phyloP scores from a whole-genome alignment of 2,113 vertebrate species.

The Chionis minor region DNA sequence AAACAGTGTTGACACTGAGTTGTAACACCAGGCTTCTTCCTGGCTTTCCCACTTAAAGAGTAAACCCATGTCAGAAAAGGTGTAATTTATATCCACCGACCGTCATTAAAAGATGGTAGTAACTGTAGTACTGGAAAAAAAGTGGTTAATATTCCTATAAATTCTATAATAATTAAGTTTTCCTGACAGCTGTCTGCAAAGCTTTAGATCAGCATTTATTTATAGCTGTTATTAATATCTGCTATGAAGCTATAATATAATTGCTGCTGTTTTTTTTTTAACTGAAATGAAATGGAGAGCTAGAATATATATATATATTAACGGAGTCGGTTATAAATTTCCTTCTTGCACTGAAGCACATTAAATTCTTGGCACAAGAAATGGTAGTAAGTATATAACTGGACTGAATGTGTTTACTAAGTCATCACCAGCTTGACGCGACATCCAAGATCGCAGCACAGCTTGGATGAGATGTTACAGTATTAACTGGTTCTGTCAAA shows the following conservation, averaged over 20 bases:
- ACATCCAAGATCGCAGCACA: neutral
- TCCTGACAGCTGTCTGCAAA: constrained; percentile 3
- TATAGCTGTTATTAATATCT: constrained; percentile 18
- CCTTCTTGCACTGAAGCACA: constrained; percentile 63
- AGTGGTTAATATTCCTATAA: neutral
- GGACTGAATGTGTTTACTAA: constrained; percentile 24
- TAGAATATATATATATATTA: constrained; percentile 4
- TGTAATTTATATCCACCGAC: neutral
- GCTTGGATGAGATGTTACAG: neutral
- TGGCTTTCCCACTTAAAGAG: neutral
- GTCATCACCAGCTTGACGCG: neutral
- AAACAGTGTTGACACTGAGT: neutral
- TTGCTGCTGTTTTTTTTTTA: constrained; percentile 20
- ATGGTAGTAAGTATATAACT: neutral
- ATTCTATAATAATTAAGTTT: neutral
- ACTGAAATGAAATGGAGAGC: constrained; percentile 18
- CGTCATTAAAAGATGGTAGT: neutral
- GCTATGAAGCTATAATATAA: neutral
- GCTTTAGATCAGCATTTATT: constrained; percentile 19
- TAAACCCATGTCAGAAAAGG: neutral
- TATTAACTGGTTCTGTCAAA: neutral
- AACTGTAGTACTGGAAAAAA: neutral
- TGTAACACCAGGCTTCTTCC: neutral
- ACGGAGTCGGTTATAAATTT: neutral
- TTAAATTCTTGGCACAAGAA: constrained; percentile 45